Base-by-base conservation (phyloP, 2,888 invertebrate species). In the Mesochorus sp. region DNA sequence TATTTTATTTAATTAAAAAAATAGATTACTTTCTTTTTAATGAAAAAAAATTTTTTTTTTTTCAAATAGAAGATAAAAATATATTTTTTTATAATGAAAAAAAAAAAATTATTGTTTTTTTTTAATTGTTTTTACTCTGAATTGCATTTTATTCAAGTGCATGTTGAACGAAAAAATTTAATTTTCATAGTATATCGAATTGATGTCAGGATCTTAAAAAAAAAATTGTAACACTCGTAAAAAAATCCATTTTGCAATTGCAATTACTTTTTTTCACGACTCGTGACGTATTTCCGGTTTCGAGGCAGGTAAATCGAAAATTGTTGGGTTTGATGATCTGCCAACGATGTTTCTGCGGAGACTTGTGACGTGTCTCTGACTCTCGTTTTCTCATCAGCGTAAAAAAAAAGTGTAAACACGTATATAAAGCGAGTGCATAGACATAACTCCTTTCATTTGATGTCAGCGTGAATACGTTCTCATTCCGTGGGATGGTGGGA, bases 261-360 rank as follows among this genome's bases (percentile, higher is more conserved):
- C 8, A 24, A 39, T 39, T 12, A 8, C 8, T 12, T 26, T 24
- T 14, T 14, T 61, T 2, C 2, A 12, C 4, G 12, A 8, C 34
- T 37, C 5, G 5, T 28, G 31, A 42, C n/a, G 47, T 26, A 44
- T 62, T 28, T 37, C 10, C 28, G 26, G 51, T 19, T 61, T 39
- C 26, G 66, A 51, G 51, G 47, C 57, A 66, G 31, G 59, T 62
- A 70, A 76, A 55, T 67, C 51, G 28, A 62, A 70, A 67, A 51
- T 70, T 76, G 70, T 64, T 62, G 71, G 62, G 76, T 68, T 71
- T 31, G 57, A 66, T 31, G 57, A 66, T 57, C 75, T 72, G 72
- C 28, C 42, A 55, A 53, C 44, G 79, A 72, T 67, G 66, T 55
- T 71, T 75, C 49, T 49, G 62, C 62, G 55, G 42, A 47, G 14